Evolutionary conservation across 2,797 vertebrate genomes (phyloP).

Genomic region (Nothura maculosa): DNA sequence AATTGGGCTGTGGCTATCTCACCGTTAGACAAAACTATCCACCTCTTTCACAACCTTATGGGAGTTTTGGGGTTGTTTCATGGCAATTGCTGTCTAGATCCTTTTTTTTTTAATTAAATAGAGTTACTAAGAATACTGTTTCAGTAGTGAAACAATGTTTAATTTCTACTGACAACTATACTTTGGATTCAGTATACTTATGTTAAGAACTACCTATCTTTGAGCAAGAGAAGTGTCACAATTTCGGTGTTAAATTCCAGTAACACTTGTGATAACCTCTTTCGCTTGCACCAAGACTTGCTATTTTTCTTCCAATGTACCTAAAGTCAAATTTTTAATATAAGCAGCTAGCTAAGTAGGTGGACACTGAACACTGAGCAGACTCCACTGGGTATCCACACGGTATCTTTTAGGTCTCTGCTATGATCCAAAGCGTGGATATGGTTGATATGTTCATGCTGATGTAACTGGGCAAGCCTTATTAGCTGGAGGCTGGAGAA

Average conservation of each 20-base stretch:
- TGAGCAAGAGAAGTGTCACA: not conserved
- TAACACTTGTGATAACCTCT: not conserved
- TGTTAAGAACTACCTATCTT: not conserved
- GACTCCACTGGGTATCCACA: not conserved
- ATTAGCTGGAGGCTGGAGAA: not conserved
- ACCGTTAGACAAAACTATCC: not conserved
- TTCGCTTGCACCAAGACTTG: not conserved
- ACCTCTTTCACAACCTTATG: slow-evolving; percentile 27
- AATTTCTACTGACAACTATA: not conserved
- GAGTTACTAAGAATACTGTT: slow-evolving; percentile 17
- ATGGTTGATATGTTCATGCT: not conserved
- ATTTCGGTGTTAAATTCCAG: not conserved
- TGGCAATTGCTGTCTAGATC: slow-evolving; percentile 2
- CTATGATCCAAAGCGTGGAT: not conserved
- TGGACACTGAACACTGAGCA: not conserved
- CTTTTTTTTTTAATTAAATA: slow-evolving; percentile 14
- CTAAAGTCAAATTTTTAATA: not conserved
- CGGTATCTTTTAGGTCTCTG: not conserved
- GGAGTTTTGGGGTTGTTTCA: slow-evolving; percentile 29
- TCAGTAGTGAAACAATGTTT: not conserved
- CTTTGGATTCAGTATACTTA: not conserved
- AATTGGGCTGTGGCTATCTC: slow-evolving; percentile 51
- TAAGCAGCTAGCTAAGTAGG: not conserved
- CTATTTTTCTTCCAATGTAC: not conserved
- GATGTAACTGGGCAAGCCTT: not conserved